A percentile compares a stretch with the other conserved stretches of the same genome.
Evolutionary conservation across 2,888 invertebrate species (phyloP).

Genomic region (Pheosia tremula): DNA sequence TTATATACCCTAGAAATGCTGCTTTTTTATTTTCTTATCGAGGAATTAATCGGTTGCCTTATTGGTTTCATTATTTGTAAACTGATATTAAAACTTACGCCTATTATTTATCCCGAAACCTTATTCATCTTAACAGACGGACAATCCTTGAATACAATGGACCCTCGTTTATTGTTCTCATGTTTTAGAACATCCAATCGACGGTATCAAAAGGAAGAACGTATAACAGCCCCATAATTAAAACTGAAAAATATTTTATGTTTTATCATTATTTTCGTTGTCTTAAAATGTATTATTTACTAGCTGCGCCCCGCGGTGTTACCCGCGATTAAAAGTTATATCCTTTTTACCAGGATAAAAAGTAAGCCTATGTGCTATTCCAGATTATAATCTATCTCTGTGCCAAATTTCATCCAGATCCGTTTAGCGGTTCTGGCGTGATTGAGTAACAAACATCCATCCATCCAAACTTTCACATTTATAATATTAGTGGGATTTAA

Average conservation of each 20-base stretch:
- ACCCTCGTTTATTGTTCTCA: constrained; percentile 22
- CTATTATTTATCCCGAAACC: constrained; percentile 12
- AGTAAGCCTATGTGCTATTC: no score
- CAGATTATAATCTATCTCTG: no score
- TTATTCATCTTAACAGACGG: constrained; percentile 11
- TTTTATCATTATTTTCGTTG: not conserved
- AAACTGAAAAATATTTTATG: constrained; percentile 1
- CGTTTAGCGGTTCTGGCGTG: no score
- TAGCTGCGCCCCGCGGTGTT: no score
- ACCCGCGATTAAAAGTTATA: no score
- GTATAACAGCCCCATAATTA: constrained; percentile 15
- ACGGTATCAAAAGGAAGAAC: constrained; percentile 20
- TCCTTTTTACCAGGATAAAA: no score
- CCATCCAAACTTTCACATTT: no score
- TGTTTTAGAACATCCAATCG: constrained; percentile 14
- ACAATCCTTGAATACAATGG: constrained; percentile 15
- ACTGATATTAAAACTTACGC: constrained; percentile 11
- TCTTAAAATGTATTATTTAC: not conserved
- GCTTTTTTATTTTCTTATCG: no score
- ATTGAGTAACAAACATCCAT: no score
- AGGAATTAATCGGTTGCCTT: not conserved
- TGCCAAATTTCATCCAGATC: no score
- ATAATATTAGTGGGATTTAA: no score
- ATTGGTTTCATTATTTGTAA: constrained; percentile 11
- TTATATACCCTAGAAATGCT: no score